Base-by-base conservation (phyloP, 2,797 vertebrate species). In the Todus mexicanus region DNA sequence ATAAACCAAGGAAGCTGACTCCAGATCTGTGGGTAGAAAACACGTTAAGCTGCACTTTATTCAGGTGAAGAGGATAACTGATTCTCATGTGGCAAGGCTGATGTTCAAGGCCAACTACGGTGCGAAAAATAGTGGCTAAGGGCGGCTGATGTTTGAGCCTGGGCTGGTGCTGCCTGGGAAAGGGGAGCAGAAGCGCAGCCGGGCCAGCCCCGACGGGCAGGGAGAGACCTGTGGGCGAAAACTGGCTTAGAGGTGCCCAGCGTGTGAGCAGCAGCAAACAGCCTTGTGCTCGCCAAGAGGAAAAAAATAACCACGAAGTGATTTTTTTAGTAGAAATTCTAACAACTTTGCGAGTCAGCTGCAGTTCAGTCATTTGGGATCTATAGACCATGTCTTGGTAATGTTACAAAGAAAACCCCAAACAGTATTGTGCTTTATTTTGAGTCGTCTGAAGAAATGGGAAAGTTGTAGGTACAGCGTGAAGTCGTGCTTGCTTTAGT, bases 31-130 rank as follows among this genome's bases (percentile, higher is more conserved):
- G n/a, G 53, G 42, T 43, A 40, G 84, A 47, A 90, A 82, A 40
- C 45, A n/a, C 26, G 60, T 50, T 4, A 50, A 64, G 78, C 75
- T 82, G 76, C 54, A 12, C 78, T 96, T 93, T 22, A 29, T 89
- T 84, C 78, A 40, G 48, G 50, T 26, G 75, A 63, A 68, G 74
- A 86, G 60, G 51, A 70, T 45, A 35, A 40, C 89, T 53, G 81
- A 15, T 69, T 91, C 80, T 79, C 78, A 45, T 35, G 71, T 38
- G 83, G 73, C 81, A 72, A 84, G 78, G 90, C 92, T 92, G 92
- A 89, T 82, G 91, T 93, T 95, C 94, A 93, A 96, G 96, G 94
- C 72, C 94, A 96, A 64, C 70, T 17, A 29, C 66, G 23, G 68
- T 17, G 71, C 40, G 37, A 42, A 89, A 75, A 83, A 25, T 5